Conservation (phyloP, 2,797 vertebrate species). For the Esox lucius region DNA sequence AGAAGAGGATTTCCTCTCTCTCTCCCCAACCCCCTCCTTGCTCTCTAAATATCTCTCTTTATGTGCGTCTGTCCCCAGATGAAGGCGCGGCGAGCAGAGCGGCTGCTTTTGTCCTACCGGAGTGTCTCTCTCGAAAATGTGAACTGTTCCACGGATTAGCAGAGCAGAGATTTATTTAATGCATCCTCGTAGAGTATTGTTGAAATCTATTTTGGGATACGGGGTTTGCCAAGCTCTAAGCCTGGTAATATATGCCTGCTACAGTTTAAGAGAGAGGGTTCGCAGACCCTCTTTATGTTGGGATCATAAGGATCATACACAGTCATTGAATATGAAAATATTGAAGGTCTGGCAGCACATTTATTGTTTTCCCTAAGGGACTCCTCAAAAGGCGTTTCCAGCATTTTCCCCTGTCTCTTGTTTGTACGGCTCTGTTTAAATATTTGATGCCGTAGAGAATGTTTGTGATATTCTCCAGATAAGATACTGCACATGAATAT, state of each 20-base stretch:
- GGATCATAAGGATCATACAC: slow-evolving; percentile 78
- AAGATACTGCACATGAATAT: slow-evolving; percentile 77
- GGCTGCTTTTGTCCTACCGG: slow-evolving; percentile 74
- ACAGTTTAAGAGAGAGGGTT: slow-evolving; percentile 84
- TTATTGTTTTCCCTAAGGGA: slow-evolving; percentile 67
- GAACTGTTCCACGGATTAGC: slow-evolving; percentile 84
- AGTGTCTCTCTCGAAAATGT: slow-evolving; percentile 72
- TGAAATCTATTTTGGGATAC: slow-evolving; percentile 85
- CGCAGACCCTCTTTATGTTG: slow-evolving; percentile 79
- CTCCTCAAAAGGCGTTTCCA: slow-evolving; percentile 58
- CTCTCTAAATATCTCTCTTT: slow-evolving; percentile 76
- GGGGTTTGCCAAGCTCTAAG: slow-evolving; percentile 81
- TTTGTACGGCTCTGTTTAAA: slow-evolving; percentile 79
- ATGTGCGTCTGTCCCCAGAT: slow-evolving; percentile 77
- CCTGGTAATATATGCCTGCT: slow-evolving; percentile 86
- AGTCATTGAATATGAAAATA: slow-evolving; percentile 78
- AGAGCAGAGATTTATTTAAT: slow-evolving; percentile 85
- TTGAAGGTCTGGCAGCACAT: slow-evolving; percentile 62
- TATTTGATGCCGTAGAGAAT: slow-evolving; percentile 78
- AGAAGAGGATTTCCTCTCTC: slow-evolving; percentile 64
- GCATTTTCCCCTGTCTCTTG: slow-evolving; percentile 60
- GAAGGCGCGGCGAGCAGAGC: slow-evolving; percentile 73
- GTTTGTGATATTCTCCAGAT: slow-evolving; percentile 76
- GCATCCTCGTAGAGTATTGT: slow-evolving; percentile 84
- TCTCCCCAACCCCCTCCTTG: slow-evolving; percentile 44